A percentile compares a stretch with the other conserved stretches of the same genome.
phyloP scores from a whole-genome alignment of 2,888 invertebrate species.

The Leptarthrus brevirostris region DNA sequence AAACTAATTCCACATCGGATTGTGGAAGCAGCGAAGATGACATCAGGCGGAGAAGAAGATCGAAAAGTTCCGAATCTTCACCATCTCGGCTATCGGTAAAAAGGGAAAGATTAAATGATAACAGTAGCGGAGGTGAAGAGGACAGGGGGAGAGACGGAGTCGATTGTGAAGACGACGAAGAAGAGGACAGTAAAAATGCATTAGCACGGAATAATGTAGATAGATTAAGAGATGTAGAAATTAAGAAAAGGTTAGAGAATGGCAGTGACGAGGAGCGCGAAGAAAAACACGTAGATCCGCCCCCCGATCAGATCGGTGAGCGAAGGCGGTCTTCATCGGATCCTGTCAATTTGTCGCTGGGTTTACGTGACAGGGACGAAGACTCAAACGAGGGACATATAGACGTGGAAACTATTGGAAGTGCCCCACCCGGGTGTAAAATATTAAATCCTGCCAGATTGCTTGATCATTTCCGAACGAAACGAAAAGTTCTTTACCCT shows the following conservation, averaged over 20 bases:
- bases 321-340: conserved; percentile 81
- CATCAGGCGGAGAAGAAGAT: conserved; percentile 55
- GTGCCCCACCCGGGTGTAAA: conserved; percentile 64
- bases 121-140: conserved; percentile 54
- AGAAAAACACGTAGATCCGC: conserved; percentile 61
- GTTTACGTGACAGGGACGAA: conserved; percentile 71
- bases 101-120: conserved; percentile 52
- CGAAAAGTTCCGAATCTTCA: conserved; percentile 55
- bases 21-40: conserved; percentile 69
- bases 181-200: conserved; percentile 53
- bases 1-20: conserved; percentile 57
- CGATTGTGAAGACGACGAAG: conserved; percentile 65
- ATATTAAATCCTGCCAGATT: conserved; percentile 61
- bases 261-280: conserved; percentile 67
- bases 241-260: conserved; percentile 51
- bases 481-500: conserved; percentile 74
- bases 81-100: conserved; percentile 53
- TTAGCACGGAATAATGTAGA: conserved; percentile 53
- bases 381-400: conserved; percentile 71
- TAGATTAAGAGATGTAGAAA: conserved; percentile 53
- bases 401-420: conserved; percentile 69
- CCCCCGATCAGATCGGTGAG: conserved; percentile 67
- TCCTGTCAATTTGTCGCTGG: conserved; percentile 82
- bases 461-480: conserved; percentile 67
- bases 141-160: conserved; percentile 53